Percentiles rank a stretch among this genome's conserved stretches.
Evolutionary conservation across 1,140 invertebrate genomes (phyloP).

Genomic region (Atta cephalotes): DNA sequence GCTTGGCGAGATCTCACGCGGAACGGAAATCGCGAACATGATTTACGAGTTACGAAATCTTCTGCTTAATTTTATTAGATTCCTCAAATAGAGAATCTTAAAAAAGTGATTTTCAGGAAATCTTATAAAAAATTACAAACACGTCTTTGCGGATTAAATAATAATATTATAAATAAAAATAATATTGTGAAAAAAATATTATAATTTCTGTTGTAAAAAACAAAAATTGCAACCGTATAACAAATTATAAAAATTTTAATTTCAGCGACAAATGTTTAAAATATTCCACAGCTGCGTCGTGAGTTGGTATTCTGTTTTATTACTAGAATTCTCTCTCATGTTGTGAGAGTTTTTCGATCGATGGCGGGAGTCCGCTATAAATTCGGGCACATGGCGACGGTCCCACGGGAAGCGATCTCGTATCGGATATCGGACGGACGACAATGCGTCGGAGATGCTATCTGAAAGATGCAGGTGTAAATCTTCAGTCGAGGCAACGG

Average conservation of each 20-base stretch:
- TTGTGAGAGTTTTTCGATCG: constrained; percentile 2
- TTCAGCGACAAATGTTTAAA: neutral
- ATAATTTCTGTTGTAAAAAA: neutral
- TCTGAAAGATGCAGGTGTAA: constrained; percentile 69
- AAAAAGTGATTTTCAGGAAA: neutral
- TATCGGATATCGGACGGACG: constrained; percentile 60
- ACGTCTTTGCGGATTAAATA: neutral
- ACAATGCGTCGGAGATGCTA: constrained; percentile 70
- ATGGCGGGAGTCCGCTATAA: constrained; percentile 52
- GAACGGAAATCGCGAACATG: constrained; percentile 28
- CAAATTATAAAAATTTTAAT: neutral
- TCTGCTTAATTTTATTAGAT: neutral
- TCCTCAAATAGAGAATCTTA: neutral
- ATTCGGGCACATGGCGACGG: constrained; percentile 48
- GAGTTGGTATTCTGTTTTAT: constrained; percentile 21
- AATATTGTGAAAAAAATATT: neutral
- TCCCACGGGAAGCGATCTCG: constrained; percentile 33
- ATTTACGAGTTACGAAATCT: constrained; percentile 18
- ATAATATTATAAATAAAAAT: neutral
- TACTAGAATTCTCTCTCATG: constrained; percentile 9
- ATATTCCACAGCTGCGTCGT: neutral
- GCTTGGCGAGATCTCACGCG: constrained; percentile 31
- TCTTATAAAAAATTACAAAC: neutral
- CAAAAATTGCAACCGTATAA: neutral
- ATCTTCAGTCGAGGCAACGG: constrained; percentile 56